Evolutionary conservation across 2,888 invertebrate species (phyloP).

Genomic region (Molorchus minor): DNA sequence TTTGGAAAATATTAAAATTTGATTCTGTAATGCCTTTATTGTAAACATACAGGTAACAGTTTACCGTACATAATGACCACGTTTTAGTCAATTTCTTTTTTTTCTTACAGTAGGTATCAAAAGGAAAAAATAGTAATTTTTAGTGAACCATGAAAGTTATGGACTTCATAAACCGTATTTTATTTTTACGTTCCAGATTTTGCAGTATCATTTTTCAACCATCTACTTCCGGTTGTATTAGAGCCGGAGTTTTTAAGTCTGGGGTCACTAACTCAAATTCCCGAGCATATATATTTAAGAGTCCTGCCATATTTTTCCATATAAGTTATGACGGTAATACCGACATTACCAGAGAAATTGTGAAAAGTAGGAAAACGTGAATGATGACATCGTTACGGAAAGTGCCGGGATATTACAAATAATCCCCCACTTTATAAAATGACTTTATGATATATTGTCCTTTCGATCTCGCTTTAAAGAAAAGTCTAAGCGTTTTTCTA

Average conservation of each 20-base stretch:
- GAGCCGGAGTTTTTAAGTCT: not conserved
- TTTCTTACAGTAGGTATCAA: too few relatives aligned
- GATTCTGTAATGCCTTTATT: too few relatives aligned
- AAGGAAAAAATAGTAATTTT: too few relatives aligned
- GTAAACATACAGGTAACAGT: too few relatives aligned
- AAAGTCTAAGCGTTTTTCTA: constrained; percentile 25
- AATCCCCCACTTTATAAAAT: constrained; percentile 53
- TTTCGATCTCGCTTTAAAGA: constrained; percentile 43
- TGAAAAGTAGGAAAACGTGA: constrained; percentile 43
- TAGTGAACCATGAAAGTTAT: too few relatives aligned
- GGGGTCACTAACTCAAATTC: constrained; percentile 5
- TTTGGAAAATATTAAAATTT: too few relatives aligned
- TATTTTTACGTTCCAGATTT: too few relatives aligned
- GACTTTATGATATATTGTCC: constrained; percentile 52
- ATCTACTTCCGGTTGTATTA: not conserved
- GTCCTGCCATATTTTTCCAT: constrained; percentile 18
- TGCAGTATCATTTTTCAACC: not conserved
- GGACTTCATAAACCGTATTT: too few relatives aligned
- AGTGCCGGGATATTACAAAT: constrained; percentile 52
- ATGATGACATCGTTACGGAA: constrained; percentile 52
- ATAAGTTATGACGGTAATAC: constrained; percentile 26
- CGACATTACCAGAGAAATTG: constrained; percentile 23
- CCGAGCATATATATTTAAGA: not conserved
- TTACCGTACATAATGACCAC: too few relatives aligned
- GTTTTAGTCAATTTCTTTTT: too few relatives aligned